Evolutionary conservation across 2,888 invertebrate species (phyloP), one percentile per base, ranked within the genome.

Genomic region (Dynastes hyllus): DNA sequence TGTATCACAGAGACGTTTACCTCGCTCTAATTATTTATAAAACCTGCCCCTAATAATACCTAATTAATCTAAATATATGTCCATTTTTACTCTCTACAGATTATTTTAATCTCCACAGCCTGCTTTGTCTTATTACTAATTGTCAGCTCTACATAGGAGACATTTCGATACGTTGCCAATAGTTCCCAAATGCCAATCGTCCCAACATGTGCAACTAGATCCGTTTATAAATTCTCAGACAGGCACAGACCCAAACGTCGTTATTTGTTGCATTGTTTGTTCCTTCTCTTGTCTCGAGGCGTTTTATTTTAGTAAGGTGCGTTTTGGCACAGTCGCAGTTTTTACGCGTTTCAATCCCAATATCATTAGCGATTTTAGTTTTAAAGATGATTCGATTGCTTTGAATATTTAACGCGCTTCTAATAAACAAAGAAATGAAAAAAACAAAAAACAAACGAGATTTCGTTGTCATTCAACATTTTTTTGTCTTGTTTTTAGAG

Each of bases 121-220:
- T 11, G 8, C 11, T 45, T 45, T 11, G 8, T 45, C 45, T 11
- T 8, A 11, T 37, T 37, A 37, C 37, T 37, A 22, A 22, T 22
- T 22, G 22, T 22, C 22, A 45, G 45, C 8, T 45, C 45, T 45
- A 45, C 45, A 45, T 45, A 11, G 11, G 11, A 45, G 16, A 55
- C 55, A 16, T 22, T 22, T 16, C n/a, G n/a, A 55, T 55, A n/a
- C 55, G 55, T 55, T 55, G 55, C 55, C 55, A 55, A 55, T 22
- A 55, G 3, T n/a, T 22, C 6, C 13, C 8, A 45, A 45, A 45
- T 8, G 11, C 45, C 9, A 45, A 45, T 11, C 11, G 9, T n/a
- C n/a, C n/a, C 45, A 8, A 11, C 45, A 11, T 45, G 32, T 16
- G 55, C 55, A 55, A 16, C 22, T 37, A 1, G 55, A 2, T n/a